These are phyloP conservation scores for Dipodomys ordii DNA, from an alignment of 2,113 vertebrate genomes.

Conservation along the genomic window DNA sequence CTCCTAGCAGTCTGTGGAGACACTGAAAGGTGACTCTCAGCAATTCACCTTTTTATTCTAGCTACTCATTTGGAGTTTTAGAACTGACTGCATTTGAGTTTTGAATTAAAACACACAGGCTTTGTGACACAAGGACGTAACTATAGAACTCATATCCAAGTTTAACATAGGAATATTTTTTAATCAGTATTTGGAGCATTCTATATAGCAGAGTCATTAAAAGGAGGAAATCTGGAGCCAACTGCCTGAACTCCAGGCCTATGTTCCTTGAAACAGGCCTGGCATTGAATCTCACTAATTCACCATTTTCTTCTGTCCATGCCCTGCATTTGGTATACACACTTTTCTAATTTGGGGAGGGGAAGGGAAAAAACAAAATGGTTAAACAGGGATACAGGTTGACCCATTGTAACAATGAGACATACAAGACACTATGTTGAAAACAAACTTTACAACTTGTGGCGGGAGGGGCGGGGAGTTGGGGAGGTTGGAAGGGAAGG, in stretches of 20 bases:
- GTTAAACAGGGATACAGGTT: too few species aligned
- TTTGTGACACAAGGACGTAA: neutral
- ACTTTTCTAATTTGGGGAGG: too few species aligned
- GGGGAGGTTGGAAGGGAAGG: too few species aligned
- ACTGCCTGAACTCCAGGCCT: neutral
- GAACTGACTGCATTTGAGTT: neutral
- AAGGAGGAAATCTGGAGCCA: conserved; percentile 22
- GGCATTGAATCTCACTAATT: conserved; percentile 30
- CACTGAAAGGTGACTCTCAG: too few species aligned
- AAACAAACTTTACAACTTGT: too few species aligned
- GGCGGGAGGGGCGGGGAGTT: too few species aligned
- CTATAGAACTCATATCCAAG: neutral
- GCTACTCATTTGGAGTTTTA: neutral
- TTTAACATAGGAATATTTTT: conserved; percentile 19
- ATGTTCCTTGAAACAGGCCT: neutral
- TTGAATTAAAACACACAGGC: neutral
- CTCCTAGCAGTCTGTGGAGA: too few species aligned
- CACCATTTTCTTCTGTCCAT: neutral
- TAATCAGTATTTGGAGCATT: conserved; percentile 29
- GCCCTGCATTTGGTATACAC: too few species aligned
- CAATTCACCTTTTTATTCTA: too few species aligned
- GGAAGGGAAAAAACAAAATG: too few species aligned
- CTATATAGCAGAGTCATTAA: neutral
- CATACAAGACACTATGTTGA: too few species aligned
- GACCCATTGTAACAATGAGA: too few species aligned